These are phyloP conservation scores for Tipula helvola DNA, from an alignment of 2,888 invertebrate genomes.

Conservation along the genomic window DNA sequence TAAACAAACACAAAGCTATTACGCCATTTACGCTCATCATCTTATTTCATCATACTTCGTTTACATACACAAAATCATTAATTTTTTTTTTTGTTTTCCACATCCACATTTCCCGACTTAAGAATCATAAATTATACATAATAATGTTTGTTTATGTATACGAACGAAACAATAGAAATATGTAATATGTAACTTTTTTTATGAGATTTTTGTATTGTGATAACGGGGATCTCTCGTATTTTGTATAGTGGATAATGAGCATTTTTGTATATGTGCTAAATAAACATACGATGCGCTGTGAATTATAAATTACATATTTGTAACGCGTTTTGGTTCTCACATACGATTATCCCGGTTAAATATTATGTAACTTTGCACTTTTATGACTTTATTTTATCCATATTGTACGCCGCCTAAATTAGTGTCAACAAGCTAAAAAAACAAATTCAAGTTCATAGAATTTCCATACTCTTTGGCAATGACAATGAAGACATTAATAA, in stretches of 20 bases:
- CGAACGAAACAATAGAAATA: background rate
- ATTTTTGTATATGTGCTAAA: background rate
- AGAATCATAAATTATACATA: slow-evolving; percentile 4
- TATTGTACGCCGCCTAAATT: background rate
- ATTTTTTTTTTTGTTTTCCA: background rate
- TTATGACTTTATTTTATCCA: background rate
- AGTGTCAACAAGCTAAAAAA: background rate
- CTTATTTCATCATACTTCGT: background rate
- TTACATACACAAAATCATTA: background rate
- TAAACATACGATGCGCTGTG: background rate
- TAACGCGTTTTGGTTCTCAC: background rate
- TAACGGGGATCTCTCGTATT: background rate
- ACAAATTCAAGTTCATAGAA: background rate
- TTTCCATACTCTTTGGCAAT: background rate
- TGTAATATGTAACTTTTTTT: background rate
- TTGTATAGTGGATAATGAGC: background rate
- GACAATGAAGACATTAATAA: background rate
- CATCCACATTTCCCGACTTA: background rate
- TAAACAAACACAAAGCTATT: background rate
- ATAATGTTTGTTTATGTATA: background rate
- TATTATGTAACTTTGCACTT: background rate
- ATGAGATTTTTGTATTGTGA: background rate
- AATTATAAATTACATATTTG: background rate
- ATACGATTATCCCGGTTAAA: background rate
- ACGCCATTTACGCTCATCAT: background rate